Conservation (phyloP, 2,888 invertebrate species). For the Thera britannica region DNA sequence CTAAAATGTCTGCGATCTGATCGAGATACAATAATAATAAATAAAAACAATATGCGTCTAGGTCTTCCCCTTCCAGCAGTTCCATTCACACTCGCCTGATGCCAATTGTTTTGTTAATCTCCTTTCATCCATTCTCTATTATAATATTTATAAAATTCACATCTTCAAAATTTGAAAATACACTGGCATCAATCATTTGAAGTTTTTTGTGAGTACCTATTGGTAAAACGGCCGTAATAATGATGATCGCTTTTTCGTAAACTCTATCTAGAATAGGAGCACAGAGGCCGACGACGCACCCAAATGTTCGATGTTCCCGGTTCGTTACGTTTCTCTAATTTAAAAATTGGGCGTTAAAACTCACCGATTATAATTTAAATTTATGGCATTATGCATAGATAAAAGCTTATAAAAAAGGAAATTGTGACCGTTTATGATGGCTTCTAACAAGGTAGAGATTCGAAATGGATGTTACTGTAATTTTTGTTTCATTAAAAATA, state of each 20-base stretch:
- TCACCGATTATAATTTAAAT: constrained; percentile 79
- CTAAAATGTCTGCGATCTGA: no score
- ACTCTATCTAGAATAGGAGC: constrained; percentile 63
- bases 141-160: no score
- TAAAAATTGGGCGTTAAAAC: constrained; percentile 79
- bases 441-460: constrained; percentile 68
- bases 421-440: constrained; percentile 65
- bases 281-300: constrained; percentile 55
- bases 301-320: constrained; percentile 61
- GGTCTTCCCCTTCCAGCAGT: no score
- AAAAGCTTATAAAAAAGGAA: constrained; percentile 65
- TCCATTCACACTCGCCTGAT: no score
- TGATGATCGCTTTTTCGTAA: background rate
- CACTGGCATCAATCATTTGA: no score
- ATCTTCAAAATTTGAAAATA: no score
- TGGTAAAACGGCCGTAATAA: background rate
- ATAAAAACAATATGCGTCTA: no score
- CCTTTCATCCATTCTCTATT: no score
- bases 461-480: constrained; percentile 54
- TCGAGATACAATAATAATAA: no score
- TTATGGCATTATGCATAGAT: constrained; percentile 74
- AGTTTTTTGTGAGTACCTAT: no score
- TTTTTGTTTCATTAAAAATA: constrained; percentile 54
- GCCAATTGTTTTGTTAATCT: no score
- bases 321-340: constrained; percentile 76